phyloP scores from a whole-genome alignment of 2,888 invertebrate genomes.

The Drosophila barbarae region DNA sequence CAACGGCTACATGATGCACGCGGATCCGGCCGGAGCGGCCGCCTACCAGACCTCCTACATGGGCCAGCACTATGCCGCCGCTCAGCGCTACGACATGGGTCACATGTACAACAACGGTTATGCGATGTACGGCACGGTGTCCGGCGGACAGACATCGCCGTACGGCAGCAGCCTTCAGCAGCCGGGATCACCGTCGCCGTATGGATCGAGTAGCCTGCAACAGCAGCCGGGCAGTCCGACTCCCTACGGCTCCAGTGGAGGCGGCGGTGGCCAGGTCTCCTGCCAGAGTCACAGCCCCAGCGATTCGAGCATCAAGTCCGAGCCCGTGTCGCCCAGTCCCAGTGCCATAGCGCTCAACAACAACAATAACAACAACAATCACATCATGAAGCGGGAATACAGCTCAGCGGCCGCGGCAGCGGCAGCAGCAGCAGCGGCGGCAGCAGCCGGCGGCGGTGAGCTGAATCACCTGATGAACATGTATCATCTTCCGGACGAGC shows the following conservation, averaged over 20 bases:
- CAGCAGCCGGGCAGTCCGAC: constrained; percentile 43
- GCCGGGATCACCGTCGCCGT: constrained; percentile 86
- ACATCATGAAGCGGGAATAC: constrained; percentile 87
- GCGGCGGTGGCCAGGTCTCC: constrained; percentile 82
- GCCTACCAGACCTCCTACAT: constrained; percentile 88
- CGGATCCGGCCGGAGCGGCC: constrained; percentile 83
- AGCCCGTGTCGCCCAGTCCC: constrained; percentile 90
- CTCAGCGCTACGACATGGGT: constrained; percentile 91
- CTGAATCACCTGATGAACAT: constrained; percentile 85
- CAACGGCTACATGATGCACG: constrained; percentile 95
- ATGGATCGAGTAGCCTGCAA: constrained; percentile 79
- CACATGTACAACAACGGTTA: constrained; percentile 89
- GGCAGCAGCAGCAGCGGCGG: constrained; percentile 64
- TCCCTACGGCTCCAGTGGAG: constrained; percentile 45
- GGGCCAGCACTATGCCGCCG: constrained; percentile 84
- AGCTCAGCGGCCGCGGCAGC: constrained; percentile 80
- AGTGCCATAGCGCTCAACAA: constrained; percentile 77
- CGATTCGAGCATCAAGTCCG: constrained; percentile 93
- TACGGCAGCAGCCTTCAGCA: constrained; percentile 84
- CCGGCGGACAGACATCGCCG: constrained; percentile 86
- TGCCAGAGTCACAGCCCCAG: constrained; percentile 90
- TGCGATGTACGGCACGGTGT: constrained; percentile 87
- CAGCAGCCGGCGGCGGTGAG: constrained; percentile 81
- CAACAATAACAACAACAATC: constrained; percentile 78
- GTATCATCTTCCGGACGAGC: constrained; percentile 83